phyloP scores from a whole-genome alignment of 1,140 invertebrate species.

The Megathymus violae region DNA sequence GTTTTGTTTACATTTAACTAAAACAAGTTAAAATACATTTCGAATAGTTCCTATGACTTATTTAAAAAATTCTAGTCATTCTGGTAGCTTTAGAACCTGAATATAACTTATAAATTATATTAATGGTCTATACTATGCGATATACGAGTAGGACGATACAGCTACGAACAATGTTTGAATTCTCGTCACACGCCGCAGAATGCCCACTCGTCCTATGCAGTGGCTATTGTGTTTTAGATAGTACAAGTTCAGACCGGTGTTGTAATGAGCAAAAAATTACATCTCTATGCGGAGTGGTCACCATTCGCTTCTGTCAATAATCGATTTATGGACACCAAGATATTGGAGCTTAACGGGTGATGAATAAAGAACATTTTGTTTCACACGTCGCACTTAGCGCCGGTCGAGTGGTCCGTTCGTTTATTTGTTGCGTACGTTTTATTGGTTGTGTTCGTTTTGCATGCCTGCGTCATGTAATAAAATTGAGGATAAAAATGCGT shows the following conservation, averaged over 20 bases:
- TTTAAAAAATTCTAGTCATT: no score
- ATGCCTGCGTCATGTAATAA: background rate
- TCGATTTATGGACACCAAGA: background rate
- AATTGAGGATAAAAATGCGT: background rate
- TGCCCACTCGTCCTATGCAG: conserved; percentile 12
- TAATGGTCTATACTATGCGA: no score
- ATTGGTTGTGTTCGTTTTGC: background rate
- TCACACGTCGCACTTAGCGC: background rate
- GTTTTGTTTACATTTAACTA: no score
- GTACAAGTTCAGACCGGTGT: conserved; percentile 4
- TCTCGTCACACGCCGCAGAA: conserved; percentile 8
- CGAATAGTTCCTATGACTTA: no score
- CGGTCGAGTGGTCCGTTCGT: background rate
- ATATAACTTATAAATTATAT: no score
- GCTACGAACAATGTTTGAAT: conserved; percentile 17
- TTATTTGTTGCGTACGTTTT: background rate
- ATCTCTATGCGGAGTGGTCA: conserved; percentile 22
- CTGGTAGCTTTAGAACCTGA: no score
- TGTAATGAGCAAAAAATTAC: conserved; percentile 37
- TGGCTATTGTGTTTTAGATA: conserved; percentile 11
- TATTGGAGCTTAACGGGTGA: conserved; percentile 17
- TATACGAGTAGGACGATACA: no score
- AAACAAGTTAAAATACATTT: no score
- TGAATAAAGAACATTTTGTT: conserved; percentile 1
- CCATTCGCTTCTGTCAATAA: conserved; percentile 8